A percentile compares a stretch with the other conserved stretches of the same genome.
phyloP scores from a whole-genome alignment of 2,113 vertebrate genomes.

The Melanerpes formicivorus region DNA sequence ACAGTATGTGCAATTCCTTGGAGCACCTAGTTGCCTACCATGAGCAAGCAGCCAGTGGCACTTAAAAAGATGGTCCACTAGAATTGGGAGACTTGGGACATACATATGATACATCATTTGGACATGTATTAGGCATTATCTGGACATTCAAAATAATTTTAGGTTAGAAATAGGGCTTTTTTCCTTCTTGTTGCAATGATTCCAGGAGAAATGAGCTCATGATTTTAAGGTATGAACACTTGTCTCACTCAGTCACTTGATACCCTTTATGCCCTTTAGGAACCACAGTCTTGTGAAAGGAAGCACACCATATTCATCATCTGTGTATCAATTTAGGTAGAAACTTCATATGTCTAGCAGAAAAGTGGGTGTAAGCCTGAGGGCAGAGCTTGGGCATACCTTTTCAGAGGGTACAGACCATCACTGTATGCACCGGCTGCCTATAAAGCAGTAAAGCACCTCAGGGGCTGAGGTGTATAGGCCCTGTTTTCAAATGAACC shows the following conservation, averaged over 20 bases:
- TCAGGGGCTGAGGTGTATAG: background rate
- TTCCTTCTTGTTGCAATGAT: background rate
- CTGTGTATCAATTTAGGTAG: background rate
- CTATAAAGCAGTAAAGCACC: background rate
- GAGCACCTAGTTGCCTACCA: accelerated
- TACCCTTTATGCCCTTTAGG: background rate
- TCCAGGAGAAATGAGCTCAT: background rate
- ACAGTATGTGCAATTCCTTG: accelerated
- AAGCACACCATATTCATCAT: background rate
- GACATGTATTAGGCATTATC: background rate
- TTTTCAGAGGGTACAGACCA: background rate
- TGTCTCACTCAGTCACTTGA: background rate
- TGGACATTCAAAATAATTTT: background rate
- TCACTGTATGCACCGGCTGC: accelerated
- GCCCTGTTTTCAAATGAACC: background rate
- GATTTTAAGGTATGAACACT: background rate
- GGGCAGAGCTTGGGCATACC: background rate
- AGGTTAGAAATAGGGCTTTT: background rate
- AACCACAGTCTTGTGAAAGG: background rate
- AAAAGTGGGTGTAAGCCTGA: background rate
- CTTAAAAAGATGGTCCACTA: background rate
- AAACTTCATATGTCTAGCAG: background rate
- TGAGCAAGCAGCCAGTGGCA: background rate
- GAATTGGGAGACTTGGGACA: background rate
- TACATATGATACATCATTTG: background rate